Percentiles rank a stretch among this genome's conserved stretches.
These are phyloP conservation scores for Morpho achilles DNA, from an alignment of 2,888 invertebrate genomes.

Conservation along the genomic window DNA sequence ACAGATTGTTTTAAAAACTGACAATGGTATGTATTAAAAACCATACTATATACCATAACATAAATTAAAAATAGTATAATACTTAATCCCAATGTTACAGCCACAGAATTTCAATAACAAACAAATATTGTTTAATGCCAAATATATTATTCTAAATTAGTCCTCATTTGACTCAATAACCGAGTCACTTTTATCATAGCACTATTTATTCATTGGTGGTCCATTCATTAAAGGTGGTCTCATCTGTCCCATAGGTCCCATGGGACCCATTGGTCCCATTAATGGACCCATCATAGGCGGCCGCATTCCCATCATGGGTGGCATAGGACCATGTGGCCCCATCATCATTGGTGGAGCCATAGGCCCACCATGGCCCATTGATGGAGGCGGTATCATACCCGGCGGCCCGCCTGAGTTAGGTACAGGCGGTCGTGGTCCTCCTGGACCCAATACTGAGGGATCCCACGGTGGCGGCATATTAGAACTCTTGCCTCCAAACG, in stretches of 20 bases:
- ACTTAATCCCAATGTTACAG: no score
- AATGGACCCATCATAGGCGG: slow-evolving; percentile 84
- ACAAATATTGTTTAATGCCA: no score
- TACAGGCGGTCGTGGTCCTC: slow-evolving; percentile 71
- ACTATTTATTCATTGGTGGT: slow-evolving; percentile 80
- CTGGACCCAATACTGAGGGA: slow-evolving; percentile 81
- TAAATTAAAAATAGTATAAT: no score
- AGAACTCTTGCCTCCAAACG: slow-evolving; percentile 88
- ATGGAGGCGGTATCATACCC: slow-evolving; percentile 78
- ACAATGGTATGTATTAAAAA: no score
- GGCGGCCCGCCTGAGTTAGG: slow-evolving; percentile 81
- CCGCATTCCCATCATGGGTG: slow-evolving; percentile 85
- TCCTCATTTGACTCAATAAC: slow-evolving; percentile 10
- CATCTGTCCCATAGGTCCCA: slow-evolving; percentile 86
- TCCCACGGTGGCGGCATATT: slow-evolving; percentile 90
- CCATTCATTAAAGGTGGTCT: slow-evolving; percentile 86
- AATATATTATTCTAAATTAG: slow-evolving; percentile 2
- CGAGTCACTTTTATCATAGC: background rate
- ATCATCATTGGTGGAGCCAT: slow-evolving; percentile 90
- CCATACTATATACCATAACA: no score
- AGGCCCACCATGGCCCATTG: slow-evolving; percentile 84
- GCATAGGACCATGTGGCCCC: slow-evolving; percentile 88
- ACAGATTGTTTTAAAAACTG: no score
- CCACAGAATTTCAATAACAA: no score
- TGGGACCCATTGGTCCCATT: slow-evolving; percentile 79